These are phyloP conservation scores for Pluvialis apricaria DNA, from an alignment of 2,113 vertebrate genomes.

Conservation along the genomic window DNA sequence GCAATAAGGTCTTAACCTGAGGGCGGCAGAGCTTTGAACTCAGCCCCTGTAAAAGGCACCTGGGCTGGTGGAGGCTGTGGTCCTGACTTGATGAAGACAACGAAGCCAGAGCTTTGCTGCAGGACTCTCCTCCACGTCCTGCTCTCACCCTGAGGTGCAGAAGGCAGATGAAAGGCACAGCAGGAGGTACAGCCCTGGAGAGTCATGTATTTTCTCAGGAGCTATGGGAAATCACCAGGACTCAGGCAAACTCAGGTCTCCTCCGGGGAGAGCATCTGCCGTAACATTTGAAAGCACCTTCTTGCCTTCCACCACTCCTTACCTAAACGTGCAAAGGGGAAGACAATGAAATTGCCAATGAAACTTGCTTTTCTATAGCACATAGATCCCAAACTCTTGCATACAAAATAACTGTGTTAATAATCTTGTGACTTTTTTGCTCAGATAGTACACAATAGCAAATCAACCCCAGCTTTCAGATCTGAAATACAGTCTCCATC, in stretches of 20 bases:
- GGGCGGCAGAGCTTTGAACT: not conserved
- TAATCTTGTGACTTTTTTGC: not conserved
- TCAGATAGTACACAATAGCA: not conserved
- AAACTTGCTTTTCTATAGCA: not conserved
- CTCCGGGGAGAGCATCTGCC: not conserved
- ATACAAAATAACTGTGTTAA: not conserved
- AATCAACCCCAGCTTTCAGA: not conserved
- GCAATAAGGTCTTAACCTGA: not conserved
- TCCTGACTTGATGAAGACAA: not conserved
- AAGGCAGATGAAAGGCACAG: not conserved
- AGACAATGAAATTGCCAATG: not conserved
- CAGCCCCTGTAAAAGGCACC: not conserved
- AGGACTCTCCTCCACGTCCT: not conserved
- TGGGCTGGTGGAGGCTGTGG: accelerated
- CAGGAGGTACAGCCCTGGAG: not conserved
- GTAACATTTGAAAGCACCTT: not conserved
- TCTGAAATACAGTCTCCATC: not conserved
- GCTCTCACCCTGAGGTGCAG: not conserved
- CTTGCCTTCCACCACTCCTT: not conserved
- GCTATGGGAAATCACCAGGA: not conserved
- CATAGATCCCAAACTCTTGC: not conserved
- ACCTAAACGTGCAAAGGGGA: not conserved
- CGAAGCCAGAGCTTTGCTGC: not conserved
- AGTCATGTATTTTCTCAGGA: not conserved
- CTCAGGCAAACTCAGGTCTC: not conserved